A percentile compares a stretch with the other conserved stretches of the same genome.
These are phyloP conservation scores for Avahi laniger DNA, from an alignment of 2,797 vertebrate genomes.

Conservation along the genomic window DNA sequence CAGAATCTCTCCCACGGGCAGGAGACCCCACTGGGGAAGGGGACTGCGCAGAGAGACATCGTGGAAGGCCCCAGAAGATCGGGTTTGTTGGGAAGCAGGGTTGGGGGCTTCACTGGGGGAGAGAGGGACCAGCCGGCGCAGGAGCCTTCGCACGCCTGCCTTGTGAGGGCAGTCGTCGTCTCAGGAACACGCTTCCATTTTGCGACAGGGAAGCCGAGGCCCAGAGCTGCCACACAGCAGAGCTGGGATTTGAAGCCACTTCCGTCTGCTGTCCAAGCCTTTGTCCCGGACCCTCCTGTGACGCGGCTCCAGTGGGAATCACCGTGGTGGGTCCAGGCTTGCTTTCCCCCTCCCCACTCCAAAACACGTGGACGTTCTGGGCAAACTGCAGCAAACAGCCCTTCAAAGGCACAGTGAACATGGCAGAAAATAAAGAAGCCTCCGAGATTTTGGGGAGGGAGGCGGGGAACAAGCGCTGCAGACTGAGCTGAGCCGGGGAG, in stretches of 20 bases:
- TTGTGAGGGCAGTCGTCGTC: neutral
- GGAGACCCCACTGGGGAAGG: neutral
- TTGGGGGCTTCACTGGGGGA: neutral
- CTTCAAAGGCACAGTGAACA: fast-evolving
- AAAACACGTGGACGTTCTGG: neutral
- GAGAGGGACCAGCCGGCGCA: fast-evolving
- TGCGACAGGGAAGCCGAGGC: fast-evolving
- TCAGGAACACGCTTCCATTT: neutral
- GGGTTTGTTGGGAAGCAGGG: neutral
- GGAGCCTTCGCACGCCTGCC: neutral
- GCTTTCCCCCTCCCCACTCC: neutral
- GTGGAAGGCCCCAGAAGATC: neutral
- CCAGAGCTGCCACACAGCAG: neutral
- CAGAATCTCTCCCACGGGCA: neutral
- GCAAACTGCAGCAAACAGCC: fast-evolving
- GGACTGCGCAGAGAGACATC: neutral
- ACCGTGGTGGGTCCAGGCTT: fast-evolving
- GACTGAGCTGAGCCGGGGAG: fast-evolving
- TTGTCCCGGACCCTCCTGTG: fast-evolving
- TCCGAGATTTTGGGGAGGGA: fast-evolving
- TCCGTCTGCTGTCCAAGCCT: neutral
- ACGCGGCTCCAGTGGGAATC: fast-evolving
- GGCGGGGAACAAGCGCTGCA: fast-evolving
- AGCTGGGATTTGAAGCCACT: neutral
- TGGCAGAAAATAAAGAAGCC: neutral